phyloP scores from a whole-genome alignment of 64 coral and sea anemone genomes.

The Exaiptasia diaphana region DNA sequence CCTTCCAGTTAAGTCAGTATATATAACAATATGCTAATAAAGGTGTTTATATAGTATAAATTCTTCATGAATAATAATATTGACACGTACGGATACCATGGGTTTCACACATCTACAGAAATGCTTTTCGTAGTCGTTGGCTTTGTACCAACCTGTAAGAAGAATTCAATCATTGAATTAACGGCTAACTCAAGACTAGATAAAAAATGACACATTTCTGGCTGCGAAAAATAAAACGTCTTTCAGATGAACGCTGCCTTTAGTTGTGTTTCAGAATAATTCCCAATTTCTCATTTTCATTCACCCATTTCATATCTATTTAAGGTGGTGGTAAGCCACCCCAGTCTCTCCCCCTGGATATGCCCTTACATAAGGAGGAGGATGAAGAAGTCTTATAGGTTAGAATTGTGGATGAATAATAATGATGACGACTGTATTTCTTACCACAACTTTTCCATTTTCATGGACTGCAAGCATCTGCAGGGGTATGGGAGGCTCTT shows the following conservation, averaged over 20 bases:
- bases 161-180: not conserved
- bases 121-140: not conserved
- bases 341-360: too few relatives aligned
- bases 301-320: not conserved
- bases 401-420: not conserved
- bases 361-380: not conserved
- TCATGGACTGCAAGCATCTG: not conserved
- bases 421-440: not conserved
- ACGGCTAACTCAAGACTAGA: not conserved
- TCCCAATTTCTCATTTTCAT: not conserved
- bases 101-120: not conserved
- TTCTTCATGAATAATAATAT: not conserved
- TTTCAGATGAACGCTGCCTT: not conserved
- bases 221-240: not conserved
- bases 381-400: not conserved
- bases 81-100: not conserved
- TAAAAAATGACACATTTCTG: not conserved
- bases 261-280: not conserved
- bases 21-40: too few relatives aligned
- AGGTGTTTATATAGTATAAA: slow-evolving; percentile 3
- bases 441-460: not conserved
- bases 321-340: not conserved
- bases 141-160: not conserved
- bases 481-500: not conserved
- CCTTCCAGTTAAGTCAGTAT: too few relatives aligned